A percentile compares a stretch with the other conserved stretches of the same genome.
These are phyloP conservation scores for Tapirus indicus DNA, from an alignment of 2,797 vertebrate species.

Conservation along the genomic window DNA sequence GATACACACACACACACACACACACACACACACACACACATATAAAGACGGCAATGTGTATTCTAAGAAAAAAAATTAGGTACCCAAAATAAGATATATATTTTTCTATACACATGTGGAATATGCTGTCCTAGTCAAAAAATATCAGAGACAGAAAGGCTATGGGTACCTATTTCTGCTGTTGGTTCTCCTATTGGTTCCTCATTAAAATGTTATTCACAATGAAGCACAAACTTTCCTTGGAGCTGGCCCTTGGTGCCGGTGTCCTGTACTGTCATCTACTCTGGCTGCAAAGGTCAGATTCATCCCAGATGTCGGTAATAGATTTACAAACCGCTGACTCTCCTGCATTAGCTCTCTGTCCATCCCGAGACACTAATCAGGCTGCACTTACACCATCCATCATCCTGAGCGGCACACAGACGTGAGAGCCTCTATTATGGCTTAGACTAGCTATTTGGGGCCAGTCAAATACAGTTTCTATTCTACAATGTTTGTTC, in stretches of 20 bases:
- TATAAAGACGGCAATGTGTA: neutral
- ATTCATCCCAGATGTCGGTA: conserved; percentile 64
- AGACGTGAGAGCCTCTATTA: conserved; percentile 2
- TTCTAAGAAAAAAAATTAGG: conserved; percentile 14
- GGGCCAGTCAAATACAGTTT: neutral
- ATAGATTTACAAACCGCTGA: conserved; percentile 75
- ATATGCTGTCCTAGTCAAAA: conserved; percentile 26
- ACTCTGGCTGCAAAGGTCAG: conserved; percentile 58
- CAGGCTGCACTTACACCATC: conserved; percentile 60
- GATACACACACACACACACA: neutral
- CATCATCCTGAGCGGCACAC: conserved; percentile 48
- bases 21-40: neutral
- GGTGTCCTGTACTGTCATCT: neutral
- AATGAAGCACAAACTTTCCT: neutral
- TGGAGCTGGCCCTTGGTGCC: neutral
- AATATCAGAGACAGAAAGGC: neutral
- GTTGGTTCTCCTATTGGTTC: conserved; percentile 2
- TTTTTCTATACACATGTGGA: neutral
- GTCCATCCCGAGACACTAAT: conserved; percentile 66
- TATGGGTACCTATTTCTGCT: neutral
- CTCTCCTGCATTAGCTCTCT: conserved; percentile 60
- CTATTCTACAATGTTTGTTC: neutral
- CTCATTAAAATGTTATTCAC: conserved; percentile 65
- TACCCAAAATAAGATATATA: neutral
- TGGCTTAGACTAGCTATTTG: neutral